These are phyloP conservation scores for Megaceryle maxima DNA, from an alignment of 2,113 vertebrate species.

Conservation along the genomic window DNA sequence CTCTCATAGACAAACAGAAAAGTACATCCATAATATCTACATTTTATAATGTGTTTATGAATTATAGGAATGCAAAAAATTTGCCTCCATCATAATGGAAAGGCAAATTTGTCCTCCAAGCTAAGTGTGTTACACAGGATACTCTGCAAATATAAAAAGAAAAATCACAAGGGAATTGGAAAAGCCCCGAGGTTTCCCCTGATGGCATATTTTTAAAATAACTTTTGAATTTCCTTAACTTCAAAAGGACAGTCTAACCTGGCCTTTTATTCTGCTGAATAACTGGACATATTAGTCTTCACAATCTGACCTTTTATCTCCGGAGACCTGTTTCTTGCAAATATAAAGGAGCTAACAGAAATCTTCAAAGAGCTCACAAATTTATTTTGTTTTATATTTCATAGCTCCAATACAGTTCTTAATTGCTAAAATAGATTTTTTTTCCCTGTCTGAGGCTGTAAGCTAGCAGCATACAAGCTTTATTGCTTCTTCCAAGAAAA, in stretches of 20 bases:
- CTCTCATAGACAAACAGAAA: neutral
- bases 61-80: neutral
- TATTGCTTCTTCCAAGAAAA: constrained; percentile 6
- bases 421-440: neutral
- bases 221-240: constrained; percentile 30
- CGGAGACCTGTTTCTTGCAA: constrained; percentile 35
- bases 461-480: neutral
- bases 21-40: neutral
- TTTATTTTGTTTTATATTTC: constrained; percentile 50
- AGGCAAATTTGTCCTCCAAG: neutral
- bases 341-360: constrained; percentile 8
- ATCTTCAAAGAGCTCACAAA: constrained; percentile 23
- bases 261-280: constrained; percentile 66
- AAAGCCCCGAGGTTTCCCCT: constrained; percentile 20
- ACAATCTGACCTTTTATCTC: constrained; percentile 60
- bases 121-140: neutral
- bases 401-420: neutral
- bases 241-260: constrained; percentile 38
- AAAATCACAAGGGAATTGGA: neutral
- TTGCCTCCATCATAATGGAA: neutral
- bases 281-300: constrained; percentile 61
- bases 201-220: constrained; percentile 15
- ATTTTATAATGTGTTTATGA: neutral
- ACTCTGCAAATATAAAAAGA: neutral
- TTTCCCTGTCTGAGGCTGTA: neutral